Conservation (phyloP, 2,797 vertebrate genomes). For the Tapirus indicus region DNA sequence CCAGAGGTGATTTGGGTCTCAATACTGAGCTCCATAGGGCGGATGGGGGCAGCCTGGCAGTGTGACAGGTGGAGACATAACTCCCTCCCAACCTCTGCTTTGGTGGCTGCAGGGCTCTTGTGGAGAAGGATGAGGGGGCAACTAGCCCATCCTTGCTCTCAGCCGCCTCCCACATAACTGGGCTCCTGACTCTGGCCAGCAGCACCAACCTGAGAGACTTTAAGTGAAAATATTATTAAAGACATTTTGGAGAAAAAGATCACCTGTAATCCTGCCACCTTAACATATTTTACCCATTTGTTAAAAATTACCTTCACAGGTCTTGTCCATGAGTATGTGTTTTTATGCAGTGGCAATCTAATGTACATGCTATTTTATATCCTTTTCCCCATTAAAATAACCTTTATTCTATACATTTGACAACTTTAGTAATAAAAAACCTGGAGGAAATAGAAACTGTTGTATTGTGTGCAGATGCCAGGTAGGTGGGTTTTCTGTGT, state of each 20-base stretch:
- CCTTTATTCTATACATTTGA: slow-evolving; percentile 39
- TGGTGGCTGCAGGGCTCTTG: not conserved
- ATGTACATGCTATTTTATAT: not conserved
- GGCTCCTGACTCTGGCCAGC: not conserved
- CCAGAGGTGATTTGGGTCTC: not conserved
- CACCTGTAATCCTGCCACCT: not conserved
- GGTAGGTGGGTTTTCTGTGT: not conserved
- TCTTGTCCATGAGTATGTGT: slow-evolving; percentile 18
- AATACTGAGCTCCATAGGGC: not conserved
- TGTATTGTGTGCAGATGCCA: not conserved
- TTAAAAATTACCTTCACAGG: slow-evolving; percentile 20
- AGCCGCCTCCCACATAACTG: not conserved
- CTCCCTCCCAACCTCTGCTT: not conserved
- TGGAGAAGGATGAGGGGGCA: not conserved
- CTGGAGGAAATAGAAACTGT: not conserved
- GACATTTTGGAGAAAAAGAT: slow-evolving; percentile 36
- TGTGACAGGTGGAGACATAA: not conserved
- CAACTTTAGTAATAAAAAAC: slow-evolving; percentile 46
- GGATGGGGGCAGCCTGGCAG: not conserved
- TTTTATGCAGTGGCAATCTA: not conserved
- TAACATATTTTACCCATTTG: slow-evolving; percentile 43
- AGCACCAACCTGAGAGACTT: not conserved
- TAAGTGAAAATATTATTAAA: slow-evolving; percentile 32
- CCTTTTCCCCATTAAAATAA: slow-evolving; percentile 11
- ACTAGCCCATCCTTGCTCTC: not conserved